These are phyloP conservation scores for Sarcophaga caerulescens DNA, from an alignment of 2,888 invertebrate genomes.

Conservation along the genomic window DNA sequence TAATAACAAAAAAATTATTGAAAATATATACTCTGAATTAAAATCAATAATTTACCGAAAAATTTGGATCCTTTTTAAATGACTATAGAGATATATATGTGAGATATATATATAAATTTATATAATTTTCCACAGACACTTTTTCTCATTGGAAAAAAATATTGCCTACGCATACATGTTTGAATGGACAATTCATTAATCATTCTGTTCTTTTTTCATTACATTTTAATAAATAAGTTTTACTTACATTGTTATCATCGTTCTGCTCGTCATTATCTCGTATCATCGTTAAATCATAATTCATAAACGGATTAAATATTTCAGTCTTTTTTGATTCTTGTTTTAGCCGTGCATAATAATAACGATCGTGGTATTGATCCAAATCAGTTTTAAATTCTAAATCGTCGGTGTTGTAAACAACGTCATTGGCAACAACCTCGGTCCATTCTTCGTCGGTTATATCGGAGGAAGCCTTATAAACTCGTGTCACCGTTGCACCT, in stretches of 20 bases:
- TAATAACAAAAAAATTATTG: no score
- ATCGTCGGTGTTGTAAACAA: constrained; percentile 43
- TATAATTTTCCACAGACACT: no score
- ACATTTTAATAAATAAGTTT: background rate
- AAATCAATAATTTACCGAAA: no score
- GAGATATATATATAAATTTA: no score
- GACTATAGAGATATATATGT: no score
- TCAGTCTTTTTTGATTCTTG: background rate
- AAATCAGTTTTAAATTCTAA: constrained; percentile 65
- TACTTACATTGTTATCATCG: constrained; percentile 30
- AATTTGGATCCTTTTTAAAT: no score
- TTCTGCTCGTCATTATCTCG: background rate
- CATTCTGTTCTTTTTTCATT: no score
- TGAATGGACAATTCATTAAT: no score
- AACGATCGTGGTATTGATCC: constrained; percentile 55
- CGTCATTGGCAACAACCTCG: constrained; percentile 59
- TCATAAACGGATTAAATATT: constrained; percentile 12
- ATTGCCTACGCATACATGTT: no score
- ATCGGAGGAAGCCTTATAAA: constrained; percentile 71
- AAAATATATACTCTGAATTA: no score
- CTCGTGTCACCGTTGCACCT: background rate
- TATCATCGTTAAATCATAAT: constrained; percentile 36
- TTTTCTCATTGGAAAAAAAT: no score
- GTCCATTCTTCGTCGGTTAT: constrained; percentile 74
- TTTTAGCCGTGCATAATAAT: background rate